Conservation (phyloP, 53 echinoderm and acorn worm species). For the Hippasteria phrygiana region DNA sequence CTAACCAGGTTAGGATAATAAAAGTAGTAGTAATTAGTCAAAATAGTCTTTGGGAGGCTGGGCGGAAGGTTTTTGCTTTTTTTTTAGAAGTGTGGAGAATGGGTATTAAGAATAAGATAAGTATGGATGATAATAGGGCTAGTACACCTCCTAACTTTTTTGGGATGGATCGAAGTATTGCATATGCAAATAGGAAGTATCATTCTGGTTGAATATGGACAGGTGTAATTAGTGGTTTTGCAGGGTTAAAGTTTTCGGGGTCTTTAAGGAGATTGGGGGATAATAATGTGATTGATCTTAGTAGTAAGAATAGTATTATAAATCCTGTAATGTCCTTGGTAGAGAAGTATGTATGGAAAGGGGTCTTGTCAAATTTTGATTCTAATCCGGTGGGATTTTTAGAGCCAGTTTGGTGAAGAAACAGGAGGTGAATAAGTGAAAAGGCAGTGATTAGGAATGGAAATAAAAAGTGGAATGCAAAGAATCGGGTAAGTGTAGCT, state of each 20-base stretch:
- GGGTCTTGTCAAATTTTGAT: constrained; percentile 73
- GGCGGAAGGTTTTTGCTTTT: no score
- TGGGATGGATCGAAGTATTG: constrained; percentile 80
- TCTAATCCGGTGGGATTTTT: constrained; percentile 77
- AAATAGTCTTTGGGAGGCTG: no score
- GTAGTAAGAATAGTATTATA: no score
- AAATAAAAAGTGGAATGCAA: constrained; percentile 81
- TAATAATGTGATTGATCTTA: no score
- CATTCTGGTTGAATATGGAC: constrained; percentile 83
- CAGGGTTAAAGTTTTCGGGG: constrained; percentile 81
- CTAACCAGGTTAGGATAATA: no score
- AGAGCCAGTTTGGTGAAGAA: constrained; percentile 78
- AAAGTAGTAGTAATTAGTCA: no score
- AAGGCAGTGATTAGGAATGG: constrained; percentile 76
- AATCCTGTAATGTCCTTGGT: constrained; percentile 77
- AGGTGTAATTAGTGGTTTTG: constrained; percentile 77
- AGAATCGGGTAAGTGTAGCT: constrained; percentile 77
- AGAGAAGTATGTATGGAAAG: constrained; percentile 76
- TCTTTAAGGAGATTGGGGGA: constrained; percentile 71
- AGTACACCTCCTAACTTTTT: constrained; percentile 85
- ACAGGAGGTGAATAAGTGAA: constrained; percentile 64
- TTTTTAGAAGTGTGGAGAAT: no score
- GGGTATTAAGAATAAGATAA: no score
- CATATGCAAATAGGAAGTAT: constrained; percentile 82
- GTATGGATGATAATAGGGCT: no score